Percentiles rank a stretch among this genome's conserved stretches.
Evolutionary conservation across 2,797 vertebrate genomes (phyloP).

Genomic region (Argyrosomus regius): DNA sequence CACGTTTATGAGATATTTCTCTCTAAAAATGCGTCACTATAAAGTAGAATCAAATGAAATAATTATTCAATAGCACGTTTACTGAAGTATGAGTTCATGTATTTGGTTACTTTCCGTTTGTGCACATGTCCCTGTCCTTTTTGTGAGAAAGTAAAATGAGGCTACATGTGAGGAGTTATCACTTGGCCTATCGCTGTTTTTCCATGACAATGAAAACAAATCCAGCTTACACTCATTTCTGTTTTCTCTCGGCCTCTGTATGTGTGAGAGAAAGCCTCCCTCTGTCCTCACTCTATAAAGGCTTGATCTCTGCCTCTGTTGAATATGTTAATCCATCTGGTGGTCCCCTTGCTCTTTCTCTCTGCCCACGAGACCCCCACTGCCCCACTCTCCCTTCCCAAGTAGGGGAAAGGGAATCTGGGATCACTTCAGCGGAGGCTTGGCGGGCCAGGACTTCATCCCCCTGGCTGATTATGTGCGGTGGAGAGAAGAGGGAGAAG

Average conservation of each 20-base stretch:
- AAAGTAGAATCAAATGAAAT: neutral
- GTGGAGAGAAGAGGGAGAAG: conserved; percentile 77
- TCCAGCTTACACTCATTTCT: conserved; percentile 82
- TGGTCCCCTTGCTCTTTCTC: conserved; percentile 70
- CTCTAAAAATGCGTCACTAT: neutral
- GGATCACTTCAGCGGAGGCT: conserved; percentile 75
- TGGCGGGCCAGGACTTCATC: conserved; percentile 78
- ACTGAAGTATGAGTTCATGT: neutral
- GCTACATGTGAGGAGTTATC: conserved; percentile 65
- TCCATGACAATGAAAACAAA: conserved; percentile 81
- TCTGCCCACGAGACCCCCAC: conserved; percentile 81
- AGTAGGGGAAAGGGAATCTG: conserved; percentile 72
- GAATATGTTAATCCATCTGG: conserved; percentile 88
- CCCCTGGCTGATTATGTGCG: conserved; percentile 81
- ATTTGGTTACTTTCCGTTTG: conserved; percentile 17
- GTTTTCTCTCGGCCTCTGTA: conserved; percentile 74
- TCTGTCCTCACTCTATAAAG: conserved; percentile 83
- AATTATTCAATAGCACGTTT: neutral
- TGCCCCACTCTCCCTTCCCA: conserved; percentile 75
- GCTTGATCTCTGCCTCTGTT: conserved; percentile 87
- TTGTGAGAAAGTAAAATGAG: conserved; percentile 40
- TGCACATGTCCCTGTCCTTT: conserved; percentile 20
- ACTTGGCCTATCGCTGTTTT: conserved; percentile 68
- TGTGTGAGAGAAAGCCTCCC: conserved; percentile 78
- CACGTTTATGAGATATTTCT: neutral